phyloP scores from a whole-genome alignment of 2,113 vertebrate genomes.

The Callithrix jacchus region DNA sequence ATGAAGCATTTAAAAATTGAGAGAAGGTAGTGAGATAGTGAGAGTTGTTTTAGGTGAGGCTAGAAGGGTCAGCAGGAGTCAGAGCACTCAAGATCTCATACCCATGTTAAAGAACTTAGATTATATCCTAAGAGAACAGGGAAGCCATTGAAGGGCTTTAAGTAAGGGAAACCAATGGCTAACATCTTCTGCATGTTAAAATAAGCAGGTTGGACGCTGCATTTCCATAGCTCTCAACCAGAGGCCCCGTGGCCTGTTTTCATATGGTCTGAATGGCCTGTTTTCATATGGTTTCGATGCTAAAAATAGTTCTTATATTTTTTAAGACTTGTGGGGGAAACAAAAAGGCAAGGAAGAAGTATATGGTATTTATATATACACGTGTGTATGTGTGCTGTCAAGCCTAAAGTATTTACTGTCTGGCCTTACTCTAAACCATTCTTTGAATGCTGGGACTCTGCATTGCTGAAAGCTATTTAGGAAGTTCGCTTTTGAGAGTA shows the following conservation, averaged over 20 bases:
- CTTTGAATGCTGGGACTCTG: conserved; percentile 30
- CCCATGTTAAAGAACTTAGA: background rate
- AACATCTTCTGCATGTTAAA: background rate
- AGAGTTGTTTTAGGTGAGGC: background rate
- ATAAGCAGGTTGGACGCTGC: background rate
- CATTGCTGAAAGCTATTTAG: conserved; percentile 25
- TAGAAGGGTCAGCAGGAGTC: background rate
- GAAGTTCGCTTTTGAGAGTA: conserved; percentile 35
- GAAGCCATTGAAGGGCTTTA: background rate
- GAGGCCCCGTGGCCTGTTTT: background rate
- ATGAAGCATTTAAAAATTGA: conserved; percentile 9
- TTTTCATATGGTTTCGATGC: conserved; percentile 21
- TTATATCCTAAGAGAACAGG: background rate
- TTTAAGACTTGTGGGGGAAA: background rate
- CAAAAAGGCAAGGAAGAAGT: background rate
- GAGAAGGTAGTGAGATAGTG: background rate
- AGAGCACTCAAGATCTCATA: background rate
- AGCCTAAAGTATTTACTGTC: conserved; percentile 34
- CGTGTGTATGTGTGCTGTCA: background rate
- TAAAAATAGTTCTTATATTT: conserved; percentile 44
- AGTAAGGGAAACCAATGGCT: background rate
- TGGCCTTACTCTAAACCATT: conserved; percentile 37
- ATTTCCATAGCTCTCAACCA: background rate
- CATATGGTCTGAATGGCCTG: background rate
- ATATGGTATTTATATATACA: background rate